These are phyloP conservation scores for Ciconia stormi DNA, from an alignment of 2,113 vertebrate genomes.

Conservation along the genomic window DNA sequence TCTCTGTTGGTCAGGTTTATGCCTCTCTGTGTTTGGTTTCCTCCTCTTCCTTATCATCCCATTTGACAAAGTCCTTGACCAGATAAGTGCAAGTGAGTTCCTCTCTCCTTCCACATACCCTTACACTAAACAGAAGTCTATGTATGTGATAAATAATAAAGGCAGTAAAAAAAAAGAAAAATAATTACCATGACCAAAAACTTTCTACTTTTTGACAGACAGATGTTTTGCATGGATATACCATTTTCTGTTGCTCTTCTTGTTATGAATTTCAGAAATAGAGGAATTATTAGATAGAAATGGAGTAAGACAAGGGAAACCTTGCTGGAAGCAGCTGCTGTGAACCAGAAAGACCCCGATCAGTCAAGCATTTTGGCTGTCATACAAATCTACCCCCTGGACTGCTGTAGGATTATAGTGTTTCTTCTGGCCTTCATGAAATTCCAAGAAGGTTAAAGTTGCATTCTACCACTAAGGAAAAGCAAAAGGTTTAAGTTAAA, in stretches of 20 bases:
- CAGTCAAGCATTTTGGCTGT: neutral
- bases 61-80: neutral
- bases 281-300: neutral
- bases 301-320: neutral
- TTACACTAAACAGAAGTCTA: neutral
- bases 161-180: neutral
- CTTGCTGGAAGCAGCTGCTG: neutral
- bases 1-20: neutral
- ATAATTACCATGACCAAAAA: neutral
- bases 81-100: neutral
- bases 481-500: neutral
- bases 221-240: neutral
- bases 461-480: neutral
- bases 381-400: neutral
- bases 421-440: neutral
- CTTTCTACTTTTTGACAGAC: neutral
- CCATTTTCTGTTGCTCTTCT: neutral
- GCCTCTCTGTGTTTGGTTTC: neutral
- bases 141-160: neutral
- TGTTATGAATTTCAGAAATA: neutral
- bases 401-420: neutral
- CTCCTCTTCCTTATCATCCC: neutral
- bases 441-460: neutral
- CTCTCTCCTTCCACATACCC: neutral
- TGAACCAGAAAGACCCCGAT: neutral